A percentile compares a stretch with the other conserved stretches of the same genome.
phyloP scores from a whole-genome alignment of 2,888 invertebrate genomes.

The Cheilosia grossa region DNA sequence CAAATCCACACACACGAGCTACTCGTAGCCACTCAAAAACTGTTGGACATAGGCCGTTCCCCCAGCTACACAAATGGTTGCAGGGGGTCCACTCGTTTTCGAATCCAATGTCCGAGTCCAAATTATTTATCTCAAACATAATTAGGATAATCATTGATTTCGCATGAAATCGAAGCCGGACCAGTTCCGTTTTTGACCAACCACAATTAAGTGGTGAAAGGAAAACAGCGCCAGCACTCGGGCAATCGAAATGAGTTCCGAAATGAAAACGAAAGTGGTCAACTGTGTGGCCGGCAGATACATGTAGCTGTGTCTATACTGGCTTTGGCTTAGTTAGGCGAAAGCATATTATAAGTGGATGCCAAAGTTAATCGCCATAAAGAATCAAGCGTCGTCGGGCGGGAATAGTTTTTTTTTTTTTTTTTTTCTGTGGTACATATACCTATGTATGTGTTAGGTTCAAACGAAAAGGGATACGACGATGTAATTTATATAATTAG shows the following conservation, averaged over 20 bases:
- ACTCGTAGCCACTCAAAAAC: neutral
- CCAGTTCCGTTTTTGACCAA: constrained; percentile 64
- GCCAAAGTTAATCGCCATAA: constrained; percentile 41
- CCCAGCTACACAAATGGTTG: constrained; percentile 6
- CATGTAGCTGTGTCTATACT: neutral
- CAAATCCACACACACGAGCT: constrained; percentile 26
- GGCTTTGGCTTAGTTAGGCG: constrained; percentile 1
- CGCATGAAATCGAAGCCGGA: constrained; percentile 64
- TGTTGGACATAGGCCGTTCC: neutral
- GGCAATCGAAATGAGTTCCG: constrained; percentile 27
- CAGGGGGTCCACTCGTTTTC: constrained; percentile 31
- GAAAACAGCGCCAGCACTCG: constrained; percentile 39
- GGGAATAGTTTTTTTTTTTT: constrained; percentile 8
- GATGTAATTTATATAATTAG: constrained; percentile 48
- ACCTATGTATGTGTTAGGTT: constrained; percentile 8
- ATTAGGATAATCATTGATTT: constrained; percentile 75
- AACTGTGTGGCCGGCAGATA: constrained; percentile 16
- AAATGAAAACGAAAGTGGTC: constrained; percentile 65
- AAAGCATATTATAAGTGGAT: constrained; percentile 17
- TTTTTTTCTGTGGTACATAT: neutral
- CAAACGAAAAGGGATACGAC: constrained; percentile 25
- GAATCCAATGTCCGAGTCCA: constrained; percentile 38
- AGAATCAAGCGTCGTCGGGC: constrained; percentile 8
- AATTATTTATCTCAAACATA: constrained; percentile 60
- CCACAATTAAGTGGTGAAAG: constrained; percentile 74